Evolutionary conservation across 2,888 invertebrate species (phyloP), one percentile per base, ranked within the genome.

Genomic region (Osedax frankpressi): DNA sequence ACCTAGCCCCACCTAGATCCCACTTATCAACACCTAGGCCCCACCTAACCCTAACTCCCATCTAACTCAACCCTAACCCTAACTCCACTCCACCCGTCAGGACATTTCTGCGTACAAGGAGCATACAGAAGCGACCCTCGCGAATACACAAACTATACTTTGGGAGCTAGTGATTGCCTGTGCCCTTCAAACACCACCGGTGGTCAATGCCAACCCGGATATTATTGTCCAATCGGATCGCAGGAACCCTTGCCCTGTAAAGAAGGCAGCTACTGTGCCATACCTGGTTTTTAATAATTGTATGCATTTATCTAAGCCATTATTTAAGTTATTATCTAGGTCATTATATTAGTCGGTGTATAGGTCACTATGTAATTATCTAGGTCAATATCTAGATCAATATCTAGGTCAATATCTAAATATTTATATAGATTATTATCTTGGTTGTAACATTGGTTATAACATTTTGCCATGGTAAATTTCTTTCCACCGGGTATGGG

Each of bases 121-220:
- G 81, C 82, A 0, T 78, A 79, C 78, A 77, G 79, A 3, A 74
- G 77, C 3, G 77, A 78, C 28, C 82, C 82, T 0, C 79, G 79
- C 6, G 80, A 81, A 72, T 81, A 78, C 75, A 80, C 80, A 76
- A 81, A 81, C 76, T 80, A 77, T 76, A 80, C 80, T 1, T 71
- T 72, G 19, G 79, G 79, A 19, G 69, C 28, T n/a, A 44, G 11
- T 44, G 78, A 78, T 75, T 81, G 81, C 74, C 77, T 81, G 70
- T 81, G 81, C 74, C 81, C 81, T 29, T 78, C 76, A 69, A 80
- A 79, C 70, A 65, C 75, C 3, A 83, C 82, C 0, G 83, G 83
- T 2, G 81, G 82, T 11, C 74, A 78, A 75, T 83, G 83, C 75
- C 80, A 80, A 72, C 79, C 76, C 74, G 59, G 83, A 79, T 68